A percentile compares a stretch with the other conserved stretches of the same genome.
Conservation (phyloP, 2,113 vertebrate species). For the Arvicanthis niloticus region DNA sequence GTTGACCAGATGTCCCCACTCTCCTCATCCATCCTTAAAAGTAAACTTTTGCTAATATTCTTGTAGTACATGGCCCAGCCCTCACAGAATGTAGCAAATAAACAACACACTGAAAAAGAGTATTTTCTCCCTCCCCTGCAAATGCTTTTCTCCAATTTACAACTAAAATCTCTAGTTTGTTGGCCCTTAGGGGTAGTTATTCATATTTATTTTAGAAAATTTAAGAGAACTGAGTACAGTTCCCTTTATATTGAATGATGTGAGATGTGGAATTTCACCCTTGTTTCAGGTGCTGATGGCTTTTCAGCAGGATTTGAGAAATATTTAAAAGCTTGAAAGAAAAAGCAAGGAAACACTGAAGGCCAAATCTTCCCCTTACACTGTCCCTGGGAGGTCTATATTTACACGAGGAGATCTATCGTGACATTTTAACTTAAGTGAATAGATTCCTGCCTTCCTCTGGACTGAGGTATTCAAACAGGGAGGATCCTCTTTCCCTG, state of each 20-base stretch:
- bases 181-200: neutral
- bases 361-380: neutral
- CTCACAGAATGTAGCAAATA: neutral
- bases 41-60: neutral
- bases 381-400: conserved; percentile 54
- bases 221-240: neutral
- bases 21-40: neutral
- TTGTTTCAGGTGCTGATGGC: conserved; percentile 46
- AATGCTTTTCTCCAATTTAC: neutral
- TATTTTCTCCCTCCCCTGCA: neutral
- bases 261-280: neutral
- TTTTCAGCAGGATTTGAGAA: conserved; percentile 61
- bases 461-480: conserved; percentile 55
- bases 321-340: conserved; percentile 63
- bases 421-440: conserved; percentile 76
- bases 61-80: neutral
- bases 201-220: neutral
- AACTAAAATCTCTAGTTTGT: neutral
- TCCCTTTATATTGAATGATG: neutral
- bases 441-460: conserved; percentile 71
- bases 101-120: neutral
- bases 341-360: conserved; percentile 48
- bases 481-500: conserved; percentile 68
- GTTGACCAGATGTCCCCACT: neutral
- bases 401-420: conserved; percentile 62